Conservation (phyloP, 2,888 invertebrate species). For the Nomada hirtipes region DNA sequence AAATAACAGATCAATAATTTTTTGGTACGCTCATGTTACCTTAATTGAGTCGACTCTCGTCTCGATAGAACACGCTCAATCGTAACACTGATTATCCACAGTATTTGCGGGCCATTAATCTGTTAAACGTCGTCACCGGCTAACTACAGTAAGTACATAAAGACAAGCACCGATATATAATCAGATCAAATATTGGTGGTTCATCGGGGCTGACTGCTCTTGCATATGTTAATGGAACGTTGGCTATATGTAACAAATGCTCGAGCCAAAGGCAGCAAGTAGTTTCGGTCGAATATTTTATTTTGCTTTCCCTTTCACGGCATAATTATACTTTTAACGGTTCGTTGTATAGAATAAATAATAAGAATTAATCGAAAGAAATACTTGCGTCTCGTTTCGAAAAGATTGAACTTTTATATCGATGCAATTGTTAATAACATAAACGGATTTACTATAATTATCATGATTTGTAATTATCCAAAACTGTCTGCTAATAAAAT, state of each 20-base stretch:
- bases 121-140: conserved; percentile 24
- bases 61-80: conserved; percentile 14
- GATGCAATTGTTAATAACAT: no score
- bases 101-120: conserved; percentile 45
- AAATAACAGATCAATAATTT: neutral
- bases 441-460: no score
- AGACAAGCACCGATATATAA: conserved; percentile 25
- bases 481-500: no score
- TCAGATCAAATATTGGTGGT: conserved; percentile 40
- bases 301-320: neutral
- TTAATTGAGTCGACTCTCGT: conserved; percentile 19
- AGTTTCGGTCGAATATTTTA: neutral
- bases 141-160: conserved; percentile 37
- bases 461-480: no score
- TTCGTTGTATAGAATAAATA: no score
- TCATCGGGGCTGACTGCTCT: conserved; percentile 16
- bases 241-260: conserved; percentile 1
- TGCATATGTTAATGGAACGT: conserved; percentile 24
- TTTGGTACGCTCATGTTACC: conserved; percentile 26
- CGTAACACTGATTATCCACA: conserved; percentile 8
- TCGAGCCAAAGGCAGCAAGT: neutral
- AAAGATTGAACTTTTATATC: no score
- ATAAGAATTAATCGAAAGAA: no score
- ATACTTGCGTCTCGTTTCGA: no score
- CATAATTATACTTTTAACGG: no score